phyloP scores from a whole-genome alignment of 2,113 vertebrate genomes.

The Meleagris gallopavo region DNA sequence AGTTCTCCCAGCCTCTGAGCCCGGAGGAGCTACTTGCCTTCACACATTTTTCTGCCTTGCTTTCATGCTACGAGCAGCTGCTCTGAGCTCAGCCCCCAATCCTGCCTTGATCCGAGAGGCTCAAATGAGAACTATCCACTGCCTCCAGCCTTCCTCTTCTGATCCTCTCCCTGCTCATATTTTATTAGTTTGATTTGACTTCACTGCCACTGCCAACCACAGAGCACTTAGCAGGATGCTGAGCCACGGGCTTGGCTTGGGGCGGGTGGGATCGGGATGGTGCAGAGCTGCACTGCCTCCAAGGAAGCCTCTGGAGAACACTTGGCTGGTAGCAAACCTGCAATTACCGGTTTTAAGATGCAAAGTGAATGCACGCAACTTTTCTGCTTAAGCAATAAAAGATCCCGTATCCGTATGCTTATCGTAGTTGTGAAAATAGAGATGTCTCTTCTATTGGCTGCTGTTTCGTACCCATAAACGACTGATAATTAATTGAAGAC shows the following conservation, averaged over 20 bases:
- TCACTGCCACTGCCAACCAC: neutral
- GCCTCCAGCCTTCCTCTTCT: neutral
- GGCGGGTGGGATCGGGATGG: neutral
- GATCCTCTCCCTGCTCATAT: neutral
- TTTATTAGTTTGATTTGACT: constrained; percentile 1
- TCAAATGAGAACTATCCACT: constrained; percentile 14
- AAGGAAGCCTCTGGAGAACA: neutral
- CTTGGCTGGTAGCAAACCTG: neutral
- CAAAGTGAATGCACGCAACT: neutral
- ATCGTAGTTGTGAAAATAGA: neutral
- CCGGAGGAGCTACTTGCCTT: neutral
- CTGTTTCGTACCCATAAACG: constrained; percentile 31
- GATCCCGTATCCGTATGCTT: neutral
- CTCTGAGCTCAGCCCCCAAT: neutral
- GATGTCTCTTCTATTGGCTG: constrained; percentile 8
- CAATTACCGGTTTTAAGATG: constrained; percentile 2
- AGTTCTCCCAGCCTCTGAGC: neutral
- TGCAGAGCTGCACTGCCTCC: neutral
- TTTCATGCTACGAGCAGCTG: neutral
- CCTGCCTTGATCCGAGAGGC: neutral
- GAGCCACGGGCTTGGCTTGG: neutral
- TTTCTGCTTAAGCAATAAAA: neutral
- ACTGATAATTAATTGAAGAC: constrained; percentile 49
- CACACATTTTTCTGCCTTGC: neutral
- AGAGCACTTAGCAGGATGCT: neutral